Evolutionary conservation across 2,113 vertebrate species (phyloP).

Genomic region (Struthio camelus): DNA sequence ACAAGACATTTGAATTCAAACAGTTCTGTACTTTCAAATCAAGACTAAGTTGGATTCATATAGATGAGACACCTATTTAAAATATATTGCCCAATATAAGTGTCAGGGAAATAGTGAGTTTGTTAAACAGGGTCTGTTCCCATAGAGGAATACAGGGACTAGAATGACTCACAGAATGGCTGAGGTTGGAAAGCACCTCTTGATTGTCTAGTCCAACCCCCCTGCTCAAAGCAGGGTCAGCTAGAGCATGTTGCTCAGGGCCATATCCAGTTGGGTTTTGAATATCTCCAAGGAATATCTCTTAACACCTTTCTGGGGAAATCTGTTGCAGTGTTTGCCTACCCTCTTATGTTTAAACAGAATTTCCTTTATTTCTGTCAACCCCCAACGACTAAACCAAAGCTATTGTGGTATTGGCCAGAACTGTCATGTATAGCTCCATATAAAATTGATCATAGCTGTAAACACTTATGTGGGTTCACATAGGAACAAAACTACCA

Average conservation of each 20-base stretch:
- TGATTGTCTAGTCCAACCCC: background rate
- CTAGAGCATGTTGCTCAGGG: background rate
- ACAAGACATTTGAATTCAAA: background rate
- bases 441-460: background rate
- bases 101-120: background rate
- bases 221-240: background rate
- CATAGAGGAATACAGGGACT: background rate
- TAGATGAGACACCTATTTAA: background rate
- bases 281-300: background rate
- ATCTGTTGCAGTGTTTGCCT: background rate
- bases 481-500: background rate
- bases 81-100: background rate
- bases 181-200: background rate
- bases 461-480: background rate
- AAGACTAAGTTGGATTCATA: background rate
- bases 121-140: background rate
- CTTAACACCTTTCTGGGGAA: accelerated
- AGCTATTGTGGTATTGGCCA: background rate
- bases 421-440: background rate
- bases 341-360: background rate
- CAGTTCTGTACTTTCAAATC: background rate
- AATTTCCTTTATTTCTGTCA: background rate
- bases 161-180: background rate
- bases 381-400: background rate
- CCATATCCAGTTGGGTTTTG: background rate